These are phyloP conservation scores for Chaunax sp. DNA, from an alignment of 2,797 vertebrate genomes.

Conservation along the genomic window DNA sequence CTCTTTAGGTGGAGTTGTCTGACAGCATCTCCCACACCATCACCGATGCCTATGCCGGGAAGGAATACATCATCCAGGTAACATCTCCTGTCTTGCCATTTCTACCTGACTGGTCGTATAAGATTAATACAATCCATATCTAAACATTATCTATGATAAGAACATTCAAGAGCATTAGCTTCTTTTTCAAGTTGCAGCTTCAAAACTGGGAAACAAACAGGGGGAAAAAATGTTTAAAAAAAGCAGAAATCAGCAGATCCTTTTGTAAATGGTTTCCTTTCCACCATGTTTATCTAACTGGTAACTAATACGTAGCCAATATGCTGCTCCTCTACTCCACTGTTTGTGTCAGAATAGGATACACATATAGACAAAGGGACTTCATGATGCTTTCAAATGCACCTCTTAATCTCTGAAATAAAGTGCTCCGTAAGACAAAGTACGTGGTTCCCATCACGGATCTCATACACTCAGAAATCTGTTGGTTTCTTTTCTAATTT, in stretches of 20 bases:
- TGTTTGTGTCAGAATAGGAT: too few relatives aligned
- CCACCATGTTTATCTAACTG: not conserved
- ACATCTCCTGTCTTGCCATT: not conserved
- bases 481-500: too few relatives aligned
- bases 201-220: too few relatives aligned
- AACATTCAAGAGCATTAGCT: not conserved
- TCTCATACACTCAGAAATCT: too few relatives aligned
- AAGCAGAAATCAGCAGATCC: too few relatives aligned
- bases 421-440: too few relatives aligned
- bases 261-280: not conserved
- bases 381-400: not conserved
- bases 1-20: slow-evolving; percentile 91
- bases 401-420: not conserved
- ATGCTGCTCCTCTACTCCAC: too few relatives aligned
- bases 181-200: not conserved
- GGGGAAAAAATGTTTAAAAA: too few relatives aligned
- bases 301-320: too few relatives aligned
- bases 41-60: slow-evolving; percentile 94
- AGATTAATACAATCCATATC: not conserved
- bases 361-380: not conserved
- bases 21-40: slow-evolving; percentile 95
- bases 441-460: too few relatives aligned
- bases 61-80: slow-evolving; percentile 98
- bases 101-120: not conserved
- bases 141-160: not conserved